Conservation (phyloP, 2,888 invertebrate species). For the Carterocephalus palaemon region DNA sequence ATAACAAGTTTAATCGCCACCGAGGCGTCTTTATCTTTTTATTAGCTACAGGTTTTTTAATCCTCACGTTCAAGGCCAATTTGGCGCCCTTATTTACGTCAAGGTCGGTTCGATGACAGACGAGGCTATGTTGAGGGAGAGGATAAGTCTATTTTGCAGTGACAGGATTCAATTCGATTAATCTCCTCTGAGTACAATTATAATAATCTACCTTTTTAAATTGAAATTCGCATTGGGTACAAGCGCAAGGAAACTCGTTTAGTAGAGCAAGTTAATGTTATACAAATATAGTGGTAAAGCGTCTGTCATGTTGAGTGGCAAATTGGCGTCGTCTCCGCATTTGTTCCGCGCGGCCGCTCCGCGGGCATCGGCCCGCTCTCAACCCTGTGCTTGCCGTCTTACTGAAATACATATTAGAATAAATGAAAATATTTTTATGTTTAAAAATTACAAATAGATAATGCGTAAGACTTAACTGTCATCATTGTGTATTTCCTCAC, state of each 20-base stretch:
- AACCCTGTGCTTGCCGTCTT: slow-evolving; percentile 53
- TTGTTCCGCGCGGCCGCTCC: slow-evolving; percentile 51
- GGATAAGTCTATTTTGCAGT: slow-evolving; percentile 34
- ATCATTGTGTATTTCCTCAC: too few relatives aligned
- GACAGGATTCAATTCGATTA: slow-evolving; percentile 28
- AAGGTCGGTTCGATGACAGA: slow-evolving; percentile 49
- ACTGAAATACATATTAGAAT: slow-evolving; percentile 42
- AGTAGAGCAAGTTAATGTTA: slow-evolving; percentile 59
- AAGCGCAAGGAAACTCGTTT: slow-evolving; percentile 45
- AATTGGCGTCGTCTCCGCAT: slow-evolving; percentile 65
- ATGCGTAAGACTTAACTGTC: too few relatives aligned
- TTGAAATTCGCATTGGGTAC: slow-evolving; percentile 41
- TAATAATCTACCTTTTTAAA: slow-evolving; percentile 22
- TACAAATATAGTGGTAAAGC: slow-evolving; percentile 61
- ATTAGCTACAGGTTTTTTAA: slow-evolving; percentile 51
- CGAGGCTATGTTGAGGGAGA: slow-evolving; percentile 45
- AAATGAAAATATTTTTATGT: too few relatives aligned
- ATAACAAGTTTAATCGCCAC: slow-evolving; percentile 69
- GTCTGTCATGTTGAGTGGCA: slow-evolving; percentile 64
- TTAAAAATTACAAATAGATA: too few relatives aligned
- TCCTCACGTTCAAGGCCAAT: slow-evolving; percentile 62
- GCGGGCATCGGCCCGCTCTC: slow-evolving; percentile 44
- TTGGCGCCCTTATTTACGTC: slow-evolving; percentile 62
- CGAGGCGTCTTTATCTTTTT: slow-evolving; percentile 69
- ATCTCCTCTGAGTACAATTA: slow-evolving; percentile 21